These are phyloP conservation scores for Acanthopagrus latus DNA, from an alignment of 2,797 vertebrate genomes.

Conservation along the genomic window DNA sequence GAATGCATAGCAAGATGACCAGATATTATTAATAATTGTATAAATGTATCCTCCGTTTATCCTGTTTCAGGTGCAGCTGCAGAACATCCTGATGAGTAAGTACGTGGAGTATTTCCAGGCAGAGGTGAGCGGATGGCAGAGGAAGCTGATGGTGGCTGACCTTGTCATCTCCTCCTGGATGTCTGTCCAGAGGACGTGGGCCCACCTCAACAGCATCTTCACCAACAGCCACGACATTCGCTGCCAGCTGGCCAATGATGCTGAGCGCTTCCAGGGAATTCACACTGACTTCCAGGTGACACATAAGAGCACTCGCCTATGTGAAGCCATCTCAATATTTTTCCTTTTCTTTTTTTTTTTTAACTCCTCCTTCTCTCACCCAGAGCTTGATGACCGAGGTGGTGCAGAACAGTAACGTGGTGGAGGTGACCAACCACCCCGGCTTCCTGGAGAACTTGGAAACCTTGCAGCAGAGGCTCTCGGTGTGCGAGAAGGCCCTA, in stretches of 20 bases:
- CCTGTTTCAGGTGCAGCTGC: slow-evolving; percentile 83
- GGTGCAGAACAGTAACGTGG: slow-evolving; percentile 83
- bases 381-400: slow-evolving; percentile 82
- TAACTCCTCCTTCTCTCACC: background rate
- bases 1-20: background rate
- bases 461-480: slow-evolving; percentile 85
- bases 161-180: slow-evolving; percentile 88
- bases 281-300: slow-evolving; percentile 85
- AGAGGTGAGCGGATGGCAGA: slow-evolving; percentile 89
- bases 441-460: slow-evolving; percentile 85
- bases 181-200: slow-evolving; percentile 90
- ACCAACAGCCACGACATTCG: slow-evolving; percentile 90
- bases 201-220: slow-evolving; percentile 91
- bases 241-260: slow-evolving; percentile 88
- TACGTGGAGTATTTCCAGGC: slow-evolving; percentile 89
- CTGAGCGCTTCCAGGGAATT: slow-evolving; percentile 86
- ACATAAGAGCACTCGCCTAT: background rate
- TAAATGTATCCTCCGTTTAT: background rate
- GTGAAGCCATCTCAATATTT: background rate
- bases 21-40: background rate
- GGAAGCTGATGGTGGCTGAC: slow-evolving; percentile 87
- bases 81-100: slow-evolving; percentile 91
- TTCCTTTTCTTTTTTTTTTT: background rate
- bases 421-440: slow-evolving; percentile 84
- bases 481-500: slow-evolving; percentile 86